Evolutionary conservation across 1,140 invertebrate species (phyloP).

Genomic region (Ephestia elutella): DNA sequence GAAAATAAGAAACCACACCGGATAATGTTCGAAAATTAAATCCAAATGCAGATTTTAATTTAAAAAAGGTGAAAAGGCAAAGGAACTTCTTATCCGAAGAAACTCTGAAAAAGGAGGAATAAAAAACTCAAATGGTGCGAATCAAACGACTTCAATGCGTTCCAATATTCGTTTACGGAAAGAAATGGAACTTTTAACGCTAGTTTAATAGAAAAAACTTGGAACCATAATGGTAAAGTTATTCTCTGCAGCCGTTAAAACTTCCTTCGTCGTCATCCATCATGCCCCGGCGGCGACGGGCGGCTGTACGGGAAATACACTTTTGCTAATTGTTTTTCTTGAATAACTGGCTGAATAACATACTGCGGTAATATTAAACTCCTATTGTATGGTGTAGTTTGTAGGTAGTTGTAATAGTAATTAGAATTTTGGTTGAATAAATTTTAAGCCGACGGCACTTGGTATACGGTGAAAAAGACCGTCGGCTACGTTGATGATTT

Average conservation of each 20-base stretch:
- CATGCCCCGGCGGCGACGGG: background rate
- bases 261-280: background rate
- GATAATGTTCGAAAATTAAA: too few relatives aligned
- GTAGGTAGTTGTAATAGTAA: too few relatives aligned
- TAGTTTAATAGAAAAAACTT: conserved; percentile 2
- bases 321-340: conserved; percentile 2
- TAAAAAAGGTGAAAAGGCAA: too few relatives aligned
- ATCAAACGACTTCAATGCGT: background rate
- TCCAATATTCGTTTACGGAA: background rate
- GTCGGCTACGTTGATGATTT: too few relatives aligned
- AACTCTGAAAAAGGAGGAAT: background rate
- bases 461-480: too few relatives aligned
- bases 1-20: too few relatives aligned
- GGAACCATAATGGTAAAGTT: background rate
- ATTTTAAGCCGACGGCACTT: too few relatives aligned
- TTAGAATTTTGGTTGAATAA: too few relatives aligned
- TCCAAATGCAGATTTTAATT: too few relatives aligned
- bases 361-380: background rate
- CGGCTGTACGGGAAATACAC: background rate
- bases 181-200: background rate
- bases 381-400: too few relatives aligned
- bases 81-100: too few relatives aligned
- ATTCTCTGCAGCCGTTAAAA: background rate
- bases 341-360: background rate
- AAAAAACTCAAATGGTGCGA: background rate